phyloP scores from a whole-genome alignment of 53 echinoderm and acorn worm genomes.

The Stichopus horrens region DNA sequence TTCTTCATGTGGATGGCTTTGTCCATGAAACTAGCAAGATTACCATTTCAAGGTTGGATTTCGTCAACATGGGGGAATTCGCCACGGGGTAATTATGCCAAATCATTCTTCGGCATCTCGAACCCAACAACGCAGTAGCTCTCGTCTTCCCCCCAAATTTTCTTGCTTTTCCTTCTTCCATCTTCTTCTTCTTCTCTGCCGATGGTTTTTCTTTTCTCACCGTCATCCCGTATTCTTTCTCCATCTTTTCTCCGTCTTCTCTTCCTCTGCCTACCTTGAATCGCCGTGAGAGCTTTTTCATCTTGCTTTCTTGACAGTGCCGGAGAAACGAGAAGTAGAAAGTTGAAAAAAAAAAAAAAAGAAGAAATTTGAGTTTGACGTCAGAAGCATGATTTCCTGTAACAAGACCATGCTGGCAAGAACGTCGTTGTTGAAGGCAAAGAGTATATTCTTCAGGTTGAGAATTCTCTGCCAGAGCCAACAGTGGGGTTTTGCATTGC shows the following conservation, averaged over 20 bases:
- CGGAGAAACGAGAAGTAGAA: not conserved
- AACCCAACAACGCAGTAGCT: not conserved
- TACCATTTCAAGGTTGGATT: constrained; percentile 25
- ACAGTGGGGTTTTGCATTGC: not conserved
- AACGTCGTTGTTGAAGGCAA: not conserved
- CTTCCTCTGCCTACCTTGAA: constrained; percentile 12
- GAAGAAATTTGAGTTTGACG: constrained; percentile 16
- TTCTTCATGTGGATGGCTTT: constrained; percentile 2
- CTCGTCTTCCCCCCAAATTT: not conserved
- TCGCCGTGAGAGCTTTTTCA: constrained; percentile 8
- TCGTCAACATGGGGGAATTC: constrained; percentile 13
- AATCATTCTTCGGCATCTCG: constrained; percentile 2
- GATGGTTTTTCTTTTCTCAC: not conserved
- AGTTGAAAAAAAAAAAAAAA: not conserved
- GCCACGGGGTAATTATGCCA: constrained; percentile 15
- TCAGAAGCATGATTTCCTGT: constrained; percentile 21
- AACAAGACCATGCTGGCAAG: constrained; percentile 35
- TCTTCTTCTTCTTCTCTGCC: not conserved
- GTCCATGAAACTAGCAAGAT: constrained; percentile 19
- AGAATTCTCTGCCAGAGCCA: not conserved
- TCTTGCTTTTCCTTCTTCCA: not conserved
- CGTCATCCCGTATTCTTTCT: not conserved
- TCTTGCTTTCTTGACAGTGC: constrained; percentile 28
- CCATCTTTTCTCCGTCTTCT: not conserved
- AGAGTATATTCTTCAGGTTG: not conserved